Evolutionary conservation across 1,140 invertebrate species (phyloP).

Genomic region (Drosophila arizonae): DNA sequence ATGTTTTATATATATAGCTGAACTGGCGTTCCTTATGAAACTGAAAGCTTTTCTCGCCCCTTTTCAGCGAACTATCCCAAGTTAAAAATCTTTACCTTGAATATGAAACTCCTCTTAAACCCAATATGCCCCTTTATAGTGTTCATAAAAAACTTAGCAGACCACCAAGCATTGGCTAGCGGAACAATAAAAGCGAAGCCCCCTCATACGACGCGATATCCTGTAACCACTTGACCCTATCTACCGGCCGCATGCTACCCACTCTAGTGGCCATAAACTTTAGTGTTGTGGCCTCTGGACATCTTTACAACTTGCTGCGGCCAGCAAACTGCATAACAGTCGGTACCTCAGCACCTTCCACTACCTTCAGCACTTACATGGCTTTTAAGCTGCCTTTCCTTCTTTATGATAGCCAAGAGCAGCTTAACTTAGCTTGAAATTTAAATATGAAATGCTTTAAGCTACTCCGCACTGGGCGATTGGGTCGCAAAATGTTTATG

Average conservation of each 20-base stretch:
- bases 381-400: slow-evolving; percentile 29
- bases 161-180: slow-evolving; percentile 1
- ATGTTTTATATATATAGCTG: too few species aligned
- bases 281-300: slow-evolving; percentile 65
- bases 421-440: neutral
- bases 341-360: slow-evolving; percentile 9
- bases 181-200: slow-evolving; percentile 44
- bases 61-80: too few species aligned
- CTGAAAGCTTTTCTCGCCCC: too few species aligned
- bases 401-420: slow-evolving; percentile 21
- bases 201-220: neutral
- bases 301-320: slow-evolving; percentile 67
- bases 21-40: too few species aligned
- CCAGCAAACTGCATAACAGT: slow-evolving; percentile 39
- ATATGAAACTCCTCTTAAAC: too few species aligned
- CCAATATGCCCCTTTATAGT: too few species aligned
- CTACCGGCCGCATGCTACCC: neutral
- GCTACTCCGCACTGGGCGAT: slow-evolving; percentile 8
- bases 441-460: slow-evolving; percentile 43
- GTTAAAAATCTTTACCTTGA: too few species aligned
- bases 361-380: slow-evolving; percentile 6
- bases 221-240: neutral
- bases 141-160: too few species aligned
- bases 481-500: slow-evolving; percentile 42
- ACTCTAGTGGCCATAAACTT: slow-evolving; percentile 59